Percentiles rank a stretch among this genome's conserved stretches.
These are phyloP conservation scores for Xyrauchen texanus DNA, from an alignment of 2,113 vertebrate species.

Conservation along the genomic window DNA sequence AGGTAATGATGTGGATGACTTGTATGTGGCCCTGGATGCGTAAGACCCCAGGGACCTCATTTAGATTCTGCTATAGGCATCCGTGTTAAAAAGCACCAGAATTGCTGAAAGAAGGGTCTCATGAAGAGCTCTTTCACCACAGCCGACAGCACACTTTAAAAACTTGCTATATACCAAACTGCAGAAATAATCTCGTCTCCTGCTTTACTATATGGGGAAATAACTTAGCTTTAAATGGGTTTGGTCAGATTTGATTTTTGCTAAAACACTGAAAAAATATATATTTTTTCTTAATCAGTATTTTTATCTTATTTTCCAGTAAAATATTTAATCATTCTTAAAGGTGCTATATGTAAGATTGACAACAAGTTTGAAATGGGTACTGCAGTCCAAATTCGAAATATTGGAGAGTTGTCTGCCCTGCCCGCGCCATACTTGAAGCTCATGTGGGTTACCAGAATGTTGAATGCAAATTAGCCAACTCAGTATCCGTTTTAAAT, in stretches of 20 bases:
- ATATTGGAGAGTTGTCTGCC: no score
- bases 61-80: constrained; percentile 42
- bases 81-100: constrained; percentile 39
- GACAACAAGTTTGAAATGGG: no score
- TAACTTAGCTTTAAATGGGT: constrained; percentile 7
- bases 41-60: constrained; percentile 52
- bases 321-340: no score
- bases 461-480: no score
- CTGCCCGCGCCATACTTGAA: no score
- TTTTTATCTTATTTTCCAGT: no score
- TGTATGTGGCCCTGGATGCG: constrained; percentile 32
- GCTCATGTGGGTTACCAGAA: no score
- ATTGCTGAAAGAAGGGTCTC: constrained; percentile 41
- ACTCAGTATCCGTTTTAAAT: no score
- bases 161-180: constrained; percentile 38
- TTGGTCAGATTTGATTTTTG: constrained; percentile 15
- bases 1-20: constrained; percentile 47
- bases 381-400: no score
- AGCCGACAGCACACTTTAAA: constrained; percentile 40
- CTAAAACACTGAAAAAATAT: no score
- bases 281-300: no score
- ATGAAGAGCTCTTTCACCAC: constrained; percentile 36
- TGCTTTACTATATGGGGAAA: not conserved
- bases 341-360: no score
- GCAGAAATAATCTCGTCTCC: constrained; percentile 5